phyloP scores from a whole-genome alignment of 2,888 invertebrate genomes.

The Bombyx huttoni region DNA sequence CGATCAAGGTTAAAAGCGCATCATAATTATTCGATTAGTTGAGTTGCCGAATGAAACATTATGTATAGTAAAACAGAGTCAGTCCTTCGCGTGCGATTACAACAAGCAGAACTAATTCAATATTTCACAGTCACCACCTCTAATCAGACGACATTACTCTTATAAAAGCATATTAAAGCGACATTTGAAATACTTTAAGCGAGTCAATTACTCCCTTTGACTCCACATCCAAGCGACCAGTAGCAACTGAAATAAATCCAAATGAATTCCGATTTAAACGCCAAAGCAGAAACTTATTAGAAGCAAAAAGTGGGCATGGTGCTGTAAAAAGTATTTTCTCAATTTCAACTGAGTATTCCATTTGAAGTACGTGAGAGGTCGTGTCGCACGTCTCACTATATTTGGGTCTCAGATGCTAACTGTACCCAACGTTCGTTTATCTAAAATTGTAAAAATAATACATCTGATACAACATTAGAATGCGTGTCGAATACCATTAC shows the following conservation, averaged over 20 bases:
- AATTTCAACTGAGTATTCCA: conserved; percentile 1
- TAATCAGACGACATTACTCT: conserved; percentile 35
- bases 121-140: conserved; percentile 58
- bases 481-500: conserved; percentile 25
- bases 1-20: not conserved
- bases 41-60: not conserved
- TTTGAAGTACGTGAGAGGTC: conserved; percentile 10
- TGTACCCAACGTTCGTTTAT: conserved; percentile 13
- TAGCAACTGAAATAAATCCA: not conserved
- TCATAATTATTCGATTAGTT: not conserved
- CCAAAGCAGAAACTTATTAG: not conserved
- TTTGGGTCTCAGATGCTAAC: conserved; percentile 11
- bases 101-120: conserved; percentile 52
- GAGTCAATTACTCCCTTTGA: not conserved
- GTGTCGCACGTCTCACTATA: conserved; percentile 10
- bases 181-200: not conserved
- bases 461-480: conserved; percentile 10
- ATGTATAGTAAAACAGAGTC: conserved; percentile 23
- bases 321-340: conserved; percentile 3
- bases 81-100: conserved; percentile 40
- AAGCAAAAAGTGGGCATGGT: not conserved
- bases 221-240: not conserved
- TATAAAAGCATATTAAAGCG: not conserved
- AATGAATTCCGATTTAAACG: not conserved
- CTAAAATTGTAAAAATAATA: conserved; percentile 10